Conservation (phyloP, 23 tunicate genomes). For the Trididemnum miniatum region DNA sequence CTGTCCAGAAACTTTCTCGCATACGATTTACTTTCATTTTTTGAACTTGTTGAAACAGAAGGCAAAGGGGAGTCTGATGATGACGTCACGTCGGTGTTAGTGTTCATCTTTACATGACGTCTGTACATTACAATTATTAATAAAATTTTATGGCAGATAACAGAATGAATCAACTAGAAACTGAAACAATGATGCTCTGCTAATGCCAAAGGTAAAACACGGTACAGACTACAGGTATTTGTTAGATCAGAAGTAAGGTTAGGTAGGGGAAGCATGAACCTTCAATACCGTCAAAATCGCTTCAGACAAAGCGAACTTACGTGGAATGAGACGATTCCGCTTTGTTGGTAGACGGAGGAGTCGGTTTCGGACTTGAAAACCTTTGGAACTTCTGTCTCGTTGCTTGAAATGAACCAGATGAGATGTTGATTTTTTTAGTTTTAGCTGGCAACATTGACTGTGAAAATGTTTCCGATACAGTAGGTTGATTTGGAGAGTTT, state of each 20-base stretch:
- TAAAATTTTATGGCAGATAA: too few species aligned
- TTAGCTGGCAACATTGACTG: not conserved
- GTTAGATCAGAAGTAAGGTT: too few species aligned
- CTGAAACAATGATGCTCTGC: too few species aligned
- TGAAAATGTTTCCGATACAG: not conserved
- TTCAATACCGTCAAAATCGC: too few species aligned
- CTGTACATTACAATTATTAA: too few species aligned
- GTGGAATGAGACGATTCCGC: not conserved
- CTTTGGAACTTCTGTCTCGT: constrained; percentile 75
- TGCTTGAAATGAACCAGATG: constrained; percentile 50
- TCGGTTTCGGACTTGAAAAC: constrained; percentile 12
- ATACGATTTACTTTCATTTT: not conserved
- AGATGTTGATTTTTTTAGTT: not conserved
- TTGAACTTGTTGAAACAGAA: not conserved
- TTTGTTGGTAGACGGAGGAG: constrained; percentile 1
- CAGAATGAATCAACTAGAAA: too few species aligned
- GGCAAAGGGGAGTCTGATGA: constrained; percentile 8
- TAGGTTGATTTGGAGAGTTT: constrained; percentile 77
- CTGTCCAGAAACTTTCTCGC: not conserved
- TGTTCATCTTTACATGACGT: not conserved
- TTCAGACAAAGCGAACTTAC: too few species aligned
- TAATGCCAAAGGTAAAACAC: too few species aligned
- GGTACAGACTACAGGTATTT: too few species aligned
- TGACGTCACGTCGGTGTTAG: not conserved
- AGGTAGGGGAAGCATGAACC: too few species aligned